These are phyloP conservation scores for Ranitomeya imitator DNA, from an alignment of 2,113 vertebrate species.

Conservation along the genomic window DNA sequence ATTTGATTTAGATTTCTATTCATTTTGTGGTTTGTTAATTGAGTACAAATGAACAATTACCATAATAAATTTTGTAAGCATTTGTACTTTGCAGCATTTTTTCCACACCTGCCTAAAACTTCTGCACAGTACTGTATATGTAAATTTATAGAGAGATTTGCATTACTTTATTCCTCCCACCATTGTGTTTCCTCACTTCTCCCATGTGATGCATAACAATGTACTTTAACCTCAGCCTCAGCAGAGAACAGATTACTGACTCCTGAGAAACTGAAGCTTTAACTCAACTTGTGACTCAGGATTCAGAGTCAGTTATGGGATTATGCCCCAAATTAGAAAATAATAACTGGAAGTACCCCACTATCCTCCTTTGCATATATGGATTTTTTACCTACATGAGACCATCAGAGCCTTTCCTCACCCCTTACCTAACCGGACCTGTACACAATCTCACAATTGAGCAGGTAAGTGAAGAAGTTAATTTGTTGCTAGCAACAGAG, in stretches of 20 bases:
- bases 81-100: no score
- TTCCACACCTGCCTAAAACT: no score
- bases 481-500: neutral
- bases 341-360: conserved; percentile 80
- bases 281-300: neutral
- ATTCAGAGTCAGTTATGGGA: conserved; percentile 10
- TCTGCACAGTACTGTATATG: neutral
- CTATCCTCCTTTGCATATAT: conserved; percentile 81
- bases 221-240: conserved; percentile 47
- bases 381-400: conserved; percentile 87
- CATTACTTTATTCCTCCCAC: neutral
- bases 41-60: no score
- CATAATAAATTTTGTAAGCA: no score
- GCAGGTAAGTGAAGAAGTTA: conserved; percentile 72
- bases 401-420: conserved; percentile 88
- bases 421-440: conserved; percentile 80
- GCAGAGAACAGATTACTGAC: neutral
- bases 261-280: neutral
- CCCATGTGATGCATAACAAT: conserved; percentile 9
- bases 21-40: no score
- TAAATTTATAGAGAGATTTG: neutral
- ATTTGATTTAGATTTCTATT: no score
- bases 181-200: conserved; percentile 7
- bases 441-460: conserved; percentile 85
- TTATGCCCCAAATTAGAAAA: conserved; percentile 58